These are phyloP conservation scores for Pteropus rufus DNA, from an alignment of 2,797 vertebrate species.

Conservation along the genomic window DNA sequence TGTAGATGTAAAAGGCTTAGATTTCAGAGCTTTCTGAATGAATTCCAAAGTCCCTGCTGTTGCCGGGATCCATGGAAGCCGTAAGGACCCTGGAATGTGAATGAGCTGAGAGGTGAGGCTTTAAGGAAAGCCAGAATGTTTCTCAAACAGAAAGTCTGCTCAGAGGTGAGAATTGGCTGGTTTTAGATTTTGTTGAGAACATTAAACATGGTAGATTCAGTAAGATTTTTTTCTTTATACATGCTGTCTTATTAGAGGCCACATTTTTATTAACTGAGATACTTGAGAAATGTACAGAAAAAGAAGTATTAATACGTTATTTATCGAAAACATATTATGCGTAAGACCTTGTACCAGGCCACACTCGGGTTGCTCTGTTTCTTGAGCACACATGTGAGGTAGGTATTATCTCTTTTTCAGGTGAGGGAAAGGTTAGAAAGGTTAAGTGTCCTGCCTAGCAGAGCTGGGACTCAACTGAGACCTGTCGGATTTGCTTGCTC, in stretches of 20 bases:
- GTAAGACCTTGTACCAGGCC: neutral
- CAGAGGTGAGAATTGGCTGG: neutral
- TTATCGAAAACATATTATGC: neutral
- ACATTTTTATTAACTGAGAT: neutral
- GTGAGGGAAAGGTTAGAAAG: neutral
- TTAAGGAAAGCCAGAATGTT: neutral
- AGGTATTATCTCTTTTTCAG: neutral
- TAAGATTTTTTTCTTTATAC: neutral
- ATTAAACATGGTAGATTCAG: neutral
- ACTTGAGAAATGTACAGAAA: neutral
- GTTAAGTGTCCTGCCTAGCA: neutral
- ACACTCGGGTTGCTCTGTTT: neutral
- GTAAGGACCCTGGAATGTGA: neutral
- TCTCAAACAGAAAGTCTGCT: neutral
- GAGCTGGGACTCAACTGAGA: neutral
- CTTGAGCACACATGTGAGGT: neutral
- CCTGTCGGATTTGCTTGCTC: neutral
- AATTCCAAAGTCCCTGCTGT: constrained; percentile 4
- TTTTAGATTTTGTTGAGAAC: constrained; percentile 31
- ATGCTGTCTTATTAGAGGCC: neutral
- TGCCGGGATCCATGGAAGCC: neutral
- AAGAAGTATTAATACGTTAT: neutral
- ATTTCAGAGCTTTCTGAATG: constrained; percentile 54
- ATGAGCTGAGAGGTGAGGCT: neutral
- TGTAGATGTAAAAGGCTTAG: neutral